phyloP scores from a whole-genome alignment of 1,140 invertebrate genomes.

The Drosophila carrolli region DNA sequence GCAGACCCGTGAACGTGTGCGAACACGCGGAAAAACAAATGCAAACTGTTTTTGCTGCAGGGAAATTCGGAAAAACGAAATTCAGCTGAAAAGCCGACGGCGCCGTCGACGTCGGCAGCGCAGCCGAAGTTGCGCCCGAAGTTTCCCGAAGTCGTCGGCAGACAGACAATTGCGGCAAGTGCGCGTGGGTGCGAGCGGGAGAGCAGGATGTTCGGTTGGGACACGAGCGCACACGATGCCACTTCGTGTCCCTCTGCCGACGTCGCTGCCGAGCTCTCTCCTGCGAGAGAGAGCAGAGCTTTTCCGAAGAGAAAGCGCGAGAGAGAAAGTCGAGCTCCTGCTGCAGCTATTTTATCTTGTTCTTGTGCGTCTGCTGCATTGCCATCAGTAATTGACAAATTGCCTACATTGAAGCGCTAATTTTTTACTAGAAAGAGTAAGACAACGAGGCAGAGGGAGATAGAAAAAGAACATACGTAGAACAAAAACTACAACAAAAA shows the following conservation, averaged over 20 bases:
- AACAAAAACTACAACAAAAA: too few species aligned
- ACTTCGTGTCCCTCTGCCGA: slow-evolving; percentile 12
- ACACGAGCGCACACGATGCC: not conserved
- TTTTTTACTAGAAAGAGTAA: slow-evolving; percentile 17
- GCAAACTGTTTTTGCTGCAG: slow-evolving; percentile 84
- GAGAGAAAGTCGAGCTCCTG: slow-evolving; percentile 6
- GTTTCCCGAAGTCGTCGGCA: slow-evolving; percentile 13
- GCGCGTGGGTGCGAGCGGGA: slow-evolving; percentile 53
- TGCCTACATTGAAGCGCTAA: slow-evolving; percentile 46
- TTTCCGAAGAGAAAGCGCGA: slow-evolving; percentile 10
- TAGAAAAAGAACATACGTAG: too few species aligned
- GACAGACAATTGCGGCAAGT: slow-evolving; percentile 10
- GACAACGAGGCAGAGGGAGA: not conserved
- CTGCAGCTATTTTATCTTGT: slow-evolving; percentile 22
- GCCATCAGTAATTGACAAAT: slow-evolving; percentile 48
- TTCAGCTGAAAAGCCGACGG: slow-evolving; percentile 35
- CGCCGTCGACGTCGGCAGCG: slow-evolving; percentile 21
- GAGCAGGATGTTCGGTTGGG: slow-evolving; percentile 21
- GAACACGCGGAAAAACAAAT: slow-evolving; percentile 85
- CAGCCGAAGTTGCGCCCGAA: slow-evolving; percentile 18
- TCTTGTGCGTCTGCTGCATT: slow-evolving; percentile 27
- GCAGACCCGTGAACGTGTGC: slow-evolving; percentile 82
- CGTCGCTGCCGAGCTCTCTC: slow-evolving; percentile 19
- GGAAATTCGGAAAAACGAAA: slow-evolving; percentile 35
- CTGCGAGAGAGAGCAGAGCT: slow-evolving; percentile 11